A percentile compares a stretch with the other conserved stretches of the same genome.
These are phyloP conservation scores for Vanacampus margaritifer DNA, from an alignment of 2,113 vertebrate genomes.

Conservation along the genomic window DNA sequence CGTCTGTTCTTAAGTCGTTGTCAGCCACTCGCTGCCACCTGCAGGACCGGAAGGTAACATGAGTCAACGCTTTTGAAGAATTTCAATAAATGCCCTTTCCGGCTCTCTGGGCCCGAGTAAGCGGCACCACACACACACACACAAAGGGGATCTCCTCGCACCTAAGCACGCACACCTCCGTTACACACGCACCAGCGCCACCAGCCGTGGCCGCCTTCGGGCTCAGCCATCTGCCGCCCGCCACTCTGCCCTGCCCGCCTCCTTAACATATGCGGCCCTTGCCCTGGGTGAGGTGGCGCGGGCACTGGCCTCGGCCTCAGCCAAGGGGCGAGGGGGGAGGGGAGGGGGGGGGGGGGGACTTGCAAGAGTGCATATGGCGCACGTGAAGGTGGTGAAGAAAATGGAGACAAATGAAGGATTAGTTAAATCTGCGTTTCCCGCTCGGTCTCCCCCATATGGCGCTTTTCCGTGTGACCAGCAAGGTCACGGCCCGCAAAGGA, in stretches of 20 bases:
- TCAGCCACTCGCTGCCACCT: too few species aligned
- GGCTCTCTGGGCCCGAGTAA: too few species aligned
- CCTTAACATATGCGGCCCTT: slow-evolving; percentile 71
- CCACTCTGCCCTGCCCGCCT: slow-evolving; percentile 54
- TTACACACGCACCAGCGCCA: slow-evolving; percentile 29
- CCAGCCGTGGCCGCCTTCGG: slow-evolving; percentile 63
- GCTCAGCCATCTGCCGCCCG: slow-evolving; percentile 67
- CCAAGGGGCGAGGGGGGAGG: slow-evolving; percentile 55
- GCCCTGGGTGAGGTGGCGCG: slow-evolving; percentile 70
- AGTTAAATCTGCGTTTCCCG: slow-evolving; percentile 34
- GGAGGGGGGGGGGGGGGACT: slow-evolving; percentile 28
- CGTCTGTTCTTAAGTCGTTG: too few species aligned
- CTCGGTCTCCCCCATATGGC: slow-evolving; percentile 56
- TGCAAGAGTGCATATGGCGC: neutral
- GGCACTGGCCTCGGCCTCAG: slow-evolving; percentile 53
- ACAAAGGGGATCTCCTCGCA: neutral
- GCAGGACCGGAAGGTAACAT: too few species aligned
- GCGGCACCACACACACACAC: slow-evolving; percentile 10
- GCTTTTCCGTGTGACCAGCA: slow-evolving; percentile 42
- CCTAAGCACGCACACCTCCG: slow-evolving; percentile 15
- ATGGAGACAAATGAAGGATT: slow-evolving; percentile 43
- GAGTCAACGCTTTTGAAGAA: too few species aligned
- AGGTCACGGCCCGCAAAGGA: slow-evolving; percentile 54
- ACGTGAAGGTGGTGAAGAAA: slow-evolving; percentile 16
- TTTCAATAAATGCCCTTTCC: too few species aligned